A percentile compares a stretch with the other conserved stretches of the same genome.
Conservation (phyloP, 2,888 invertebrate genomes). For the Pollenia griseotomentosa region DNA sequence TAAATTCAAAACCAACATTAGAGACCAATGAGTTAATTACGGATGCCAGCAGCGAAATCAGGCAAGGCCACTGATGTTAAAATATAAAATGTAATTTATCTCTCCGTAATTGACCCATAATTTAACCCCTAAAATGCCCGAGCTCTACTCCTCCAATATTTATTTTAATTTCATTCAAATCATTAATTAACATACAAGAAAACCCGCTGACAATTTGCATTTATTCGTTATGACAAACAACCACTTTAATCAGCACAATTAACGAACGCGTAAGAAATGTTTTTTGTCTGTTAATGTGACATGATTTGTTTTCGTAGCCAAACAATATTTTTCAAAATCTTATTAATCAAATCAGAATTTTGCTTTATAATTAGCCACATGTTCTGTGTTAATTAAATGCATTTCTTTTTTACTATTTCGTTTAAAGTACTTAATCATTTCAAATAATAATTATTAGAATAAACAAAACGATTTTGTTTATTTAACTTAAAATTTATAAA, state of each 20-base stretch:
- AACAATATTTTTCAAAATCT: constrained; percentile 24
- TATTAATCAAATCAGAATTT: constrained; percentile 8
- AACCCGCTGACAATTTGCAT: no score
- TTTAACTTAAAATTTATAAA: constrained; percentile 11
- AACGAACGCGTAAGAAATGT: not conserved
- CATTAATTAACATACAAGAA: no score
- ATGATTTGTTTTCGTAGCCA: not conserved
- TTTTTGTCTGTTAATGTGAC: not conserved
- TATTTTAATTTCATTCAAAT: no score
- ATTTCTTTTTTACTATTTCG: not conserved
- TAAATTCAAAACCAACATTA: no score
- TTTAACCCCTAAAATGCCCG: no score
- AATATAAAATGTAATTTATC: no score
- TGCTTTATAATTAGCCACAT: not conserved
- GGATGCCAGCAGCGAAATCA: no score
- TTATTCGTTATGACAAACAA: constrained; percentile 18
- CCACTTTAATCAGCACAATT: constrained; percentile 25
- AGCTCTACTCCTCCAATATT: no score
- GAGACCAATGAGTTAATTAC: no score
- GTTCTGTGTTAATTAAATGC: not conserved
- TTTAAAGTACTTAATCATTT: constrained; percentile 54
- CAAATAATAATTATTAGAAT: constrained; percentile 33
- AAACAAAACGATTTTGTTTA: constrained; percentile 43
- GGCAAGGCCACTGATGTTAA: no score
- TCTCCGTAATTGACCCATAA: no score